Evolutionary conservation across 1,140 invertebrate genomes (phyloP).

Genomic region (Eriocheir sinensis): DNA sequence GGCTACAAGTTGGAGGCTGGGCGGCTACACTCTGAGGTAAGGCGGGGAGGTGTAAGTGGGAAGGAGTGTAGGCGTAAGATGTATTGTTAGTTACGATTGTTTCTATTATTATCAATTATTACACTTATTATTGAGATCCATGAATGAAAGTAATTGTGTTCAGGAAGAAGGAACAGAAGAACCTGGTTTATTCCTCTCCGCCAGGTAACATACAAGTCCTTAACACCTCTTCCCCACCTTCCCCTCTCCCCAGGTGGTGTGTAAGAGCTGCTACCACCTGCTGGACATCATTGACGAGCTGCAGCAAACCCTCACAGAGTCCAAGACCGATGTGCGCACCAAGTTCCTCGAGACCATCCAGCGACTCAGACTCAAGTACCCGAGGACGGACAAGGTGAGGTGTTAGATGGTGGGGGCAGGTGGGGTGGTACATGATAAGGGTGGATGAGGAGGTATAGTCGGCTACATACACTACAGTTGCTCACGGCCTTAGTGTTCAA

Average conservation of each 20-base stretch:
- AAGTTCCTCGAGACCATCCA: conserved; percentile 63
- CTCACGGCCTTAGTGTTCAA: too few species aligned
- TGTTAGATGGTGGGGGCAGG: too few species aligned
- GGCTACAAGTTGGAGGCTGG: conserved; percentile 75
- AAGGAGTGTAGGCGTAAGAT: too few species aligned
- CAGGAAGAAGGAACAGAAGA: too few species aligned
- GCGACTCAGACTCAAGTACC: conserved; percentile 60
- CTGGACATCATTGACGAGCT: conserved; percentile 77
- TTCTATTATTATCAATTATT: too few species aligned
- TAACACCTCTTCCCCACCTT: background rate
- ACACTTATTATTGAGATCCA: too few species aligned
- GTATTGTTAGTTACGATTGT: too few species aligned
- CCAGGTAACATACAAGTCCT: too few species aligned
- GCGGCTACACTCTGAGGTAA: conserved; percentile 75
- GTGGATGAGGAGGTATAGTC: background rate
- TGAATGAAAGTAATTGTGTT: too few species aligned
- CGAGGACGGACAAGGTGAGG: conserved; percentile 66
- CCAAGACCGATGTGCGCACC: conserved; percentile 74
- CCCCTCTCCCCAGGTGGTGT: conserved; percentile 66
- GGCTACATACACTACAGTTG: too few species aligned
- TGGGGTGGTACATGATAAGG: too few species aligned
- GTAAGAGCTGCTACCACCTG: conserved; percentile 73
- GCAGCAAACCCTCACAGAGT: conserved; percentile 73
- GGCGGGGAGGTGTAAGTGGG: background rate
- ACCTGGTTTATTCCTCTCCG: too few species aligned